These are phyloP conservation scores for Beaufortia kweichowensis DNA, from an alignment of 2,113 vertebrate genomes.

Conservation along the genomic window DNA sequence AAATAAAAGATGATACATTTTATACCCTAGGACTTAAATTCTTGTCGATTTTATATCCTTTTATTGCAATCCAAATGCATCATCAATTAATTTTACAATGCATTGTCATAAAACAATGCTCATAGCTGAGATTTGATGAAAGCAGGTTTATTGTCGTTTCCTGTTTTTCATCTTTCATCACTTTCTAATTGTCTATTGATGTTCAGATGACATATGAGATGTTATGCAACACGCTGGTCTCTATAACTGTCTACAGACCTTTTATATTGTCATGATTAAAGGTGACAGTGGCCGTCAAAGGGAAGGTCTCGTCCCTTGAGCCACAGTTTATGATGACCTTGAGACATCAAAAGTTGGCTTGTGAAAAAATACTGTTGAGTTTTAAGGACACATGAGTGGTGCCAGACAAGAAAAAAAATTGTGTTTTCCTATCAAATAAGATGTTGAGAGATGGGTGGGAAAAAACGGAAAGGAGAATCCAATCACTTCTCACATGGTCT, in stretches of 20 bases:
- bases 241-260: background rate
- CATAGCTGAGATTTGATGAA: background rate
- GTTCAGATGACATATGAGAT: background rate
- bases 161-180: background rate
- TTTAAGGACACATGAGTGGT: constrained; percentile 1
- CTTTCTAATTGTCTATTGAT: background rate
- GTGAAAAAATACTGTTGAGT: constrained; percentile 15
- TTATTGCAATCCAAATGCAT: background rate
- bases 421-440: background rate
- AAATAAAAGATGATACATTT: background rate
- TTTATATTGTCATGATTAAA: constrained; percentile 28
- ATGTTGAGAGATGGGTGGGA: constrained; percentile 8
- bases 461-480: constrained; percentile 32
- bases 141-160: background rate
- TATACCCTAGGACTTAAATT: background rate
- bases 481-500: constrained; percentile 40
- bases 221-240: background rate
- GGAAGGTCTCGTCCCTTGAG: constrained; percentile 30
- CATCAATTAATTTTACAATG: background rate
- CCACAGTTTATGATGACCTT: constrained; percentile 42
- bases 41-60: background rate
- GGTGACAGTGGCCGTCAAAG: constrained; percentile 42
- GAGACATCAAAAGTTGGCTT: constrained; percentile 25
- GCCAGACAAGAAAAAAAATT: background rate
- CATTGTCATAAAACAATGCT: background rate